Base-by-base conservation (phyloP, 2,797 vertebrate genomes). In the Stomatorhinus walkeri region DNA sequence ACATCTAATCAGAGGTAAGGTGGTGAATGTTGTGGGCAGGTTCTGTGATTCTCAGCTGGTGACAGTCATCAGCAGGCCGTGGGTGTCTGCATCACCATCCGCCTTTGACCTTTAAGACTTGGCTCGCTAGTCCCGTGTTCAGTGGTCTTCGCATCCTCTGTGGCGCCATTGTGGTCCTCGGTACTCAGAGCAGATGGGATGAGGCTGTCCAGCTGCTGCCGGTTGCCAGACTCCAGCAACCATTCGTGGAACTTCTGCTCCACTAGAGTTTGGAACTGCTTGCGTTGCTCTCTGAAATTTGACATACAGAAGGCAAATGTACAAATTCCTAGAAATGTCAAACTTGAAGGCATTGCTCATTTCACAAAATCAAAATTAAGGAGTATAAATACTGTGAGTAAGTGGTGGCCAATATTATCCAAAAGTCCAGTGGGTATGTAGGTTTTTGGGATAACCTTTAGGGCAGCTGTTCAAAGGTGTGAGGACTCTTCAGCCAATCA, bases 161-260 rank as follows among this genome's bases (percentile, higher is more conserved):
- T 49, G 94, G 93, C 89, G 76, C 91, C 90, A 90, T 93, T 90
- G 91, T 94, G 87, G 92, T 92, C 89, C 56, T 91, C 51, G 1
- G 81, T 40, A 90, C 24, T 49, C 0, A 91, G 0, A 0, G 86
- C 19, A 0, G 96, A 91, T 1, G 96, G 96, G 56, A 98, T 94
- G 0, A 99, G 96, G 93, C 97, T 98, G 92, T 99, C 97, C 83
- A 99, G 95, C 90, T 99, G 97, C 90, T 96, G 97, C 14, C 94
- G 93, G 93, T 97, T 96, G 48, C 97, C 97, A 0, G 96, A 97
- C 84, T 96, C 93, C 88, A 97, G 90, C 59, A 99, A 94, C 98
- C 98, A 99, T 87, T 98, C 96, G 0, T 97, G 97, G 93, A 99
- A 99, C 91, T 97, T 97, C 64, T 95, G 93, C 91, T 98, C 97